Evolutionary conservation across 2,888 invertebrate species (phyloP), one percentile per base, ranked within the genome.

Genomic region (Lutraria lutraria): DNA sequence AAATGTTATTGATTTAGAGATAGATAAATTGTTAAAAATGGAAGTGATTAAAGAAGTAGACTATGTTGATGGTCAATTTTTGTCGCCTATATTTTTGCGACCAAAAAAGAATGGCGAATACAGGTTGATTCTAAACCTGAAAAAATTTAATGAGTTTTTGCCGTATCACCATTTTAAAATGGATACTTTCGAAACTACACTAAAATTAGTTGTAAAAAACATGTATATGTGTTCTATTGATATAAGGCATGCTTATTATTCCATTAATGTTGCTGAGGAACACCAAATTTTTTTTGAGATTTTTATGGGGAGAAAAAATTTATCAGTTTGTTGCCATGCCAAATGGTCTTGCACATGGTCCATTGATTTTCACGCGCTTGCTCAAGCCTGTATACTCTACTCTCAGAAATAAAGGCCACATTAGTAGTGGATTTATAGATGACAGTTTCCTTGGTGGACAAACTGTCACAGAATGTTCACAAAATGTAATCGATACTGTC

Each of bases 181-280:
- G 86, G 91, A 91, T 63, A 84, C 86, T 43, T 91, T 90, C 85
- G 88, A 88, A 83, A 82, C 87, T 29, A 88, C 86, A 43, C 16
- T 91, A 56, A 87, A 83, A 76, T 81, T 92, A 31, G 85, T 92
- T 12, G 85, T 72, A 68, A 29, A 81, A 84, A 83, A 85, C 60
- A 85, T 76, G 25, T 91, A 34, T 60, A 68, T 92, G 68, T 83
- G 83, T 56, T 72, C 81, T 25, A 85, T 89, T 60, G 90, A 93
- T 91, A 81, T 92, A 68, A 43, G 89, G 53, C 89, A 92, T 90
- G 89, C 83, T 16, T 92, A 92, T 85, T 93, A 91, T 53, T 87
- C 88, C 79, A 83, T 93, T n/a, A 85, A 83, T 43, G 83, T 93
- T 34, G 89, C 89, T 43, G 68, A 79, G 19, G 87, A 89, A 56